phyloP scores from a whole-genome alignment of 1,140 invertebrate species.

The Chrysoperla carnea region DNA sequence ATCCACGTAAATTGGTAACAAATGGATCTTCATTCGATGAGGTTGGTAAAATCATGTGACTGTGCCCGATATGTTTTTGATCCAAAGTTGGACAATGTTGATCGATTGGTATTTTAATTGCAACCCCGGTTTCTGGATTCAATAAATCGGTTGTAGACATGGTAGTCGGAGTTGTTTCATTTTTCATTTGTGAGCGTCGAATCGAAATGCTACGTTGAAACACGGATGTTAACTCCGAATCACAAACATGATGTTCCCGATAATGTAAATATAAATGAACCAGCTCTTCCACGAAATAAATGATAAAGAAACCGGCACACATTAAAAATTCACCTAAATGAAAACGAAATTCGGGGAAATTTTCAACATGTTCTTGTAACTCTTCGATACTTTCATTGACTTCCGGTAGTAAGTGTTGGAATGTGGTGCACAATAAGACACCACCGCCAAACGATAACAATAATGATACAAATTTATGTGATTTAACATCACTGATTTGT shows the following conservation, averaged over 20 bases:
- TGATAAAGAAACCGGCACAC: constrained; percentile 64
- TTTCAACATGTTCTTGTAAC: constrained; percentile 26
- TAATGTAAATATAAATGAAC: constrained; percentile 48
- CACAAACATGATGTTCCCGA: constrained; percentile 15
- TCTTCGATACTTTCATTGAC: constrained; percentile 47
- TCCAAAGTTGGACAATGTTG: constrained; percentile 1
- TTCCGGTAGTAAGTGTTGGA: constrained; percentile 80
- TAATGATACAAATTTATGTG: constrained; percentile 29
- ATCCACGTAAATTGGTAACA: constrained; percentile 46
- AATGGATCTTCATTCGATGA: constrained; percentile 33
- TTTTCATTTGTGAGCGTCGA: constrained; percentile 10
- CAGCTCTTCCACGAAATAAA: constrained; percentile 69
- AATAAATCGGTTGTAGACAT: constrained; percentile 24
- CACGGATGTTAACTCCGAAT: constrained; percentile 8
- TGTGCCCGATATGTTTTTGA: constrained; percentile 9
- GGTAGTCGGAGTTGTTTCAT: constrained; percentile 10
- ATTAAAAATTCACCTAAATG: constrained; percentile 51
- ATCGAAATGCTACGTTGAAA: constrained; percentile 14
- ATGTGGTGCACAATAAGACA: constrained; percentile 76
- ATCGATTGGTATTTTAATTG: not conserved
- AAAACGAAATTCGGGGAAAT: constrained; percentile 33
- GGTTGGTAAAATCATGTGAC: constrained; percentile 9
- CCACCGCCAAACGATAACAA: constrained; percentile 79
- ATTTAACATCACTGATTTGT: constrained; percentile 16
- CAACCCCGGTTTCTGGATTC: constrained; percentile 6